Evolutionary conservation across 92 coral and sea anemone species (phyloP), one percentile per base, ranked within the genome.

Genomic region (Bergia puertoricense): DNA sequence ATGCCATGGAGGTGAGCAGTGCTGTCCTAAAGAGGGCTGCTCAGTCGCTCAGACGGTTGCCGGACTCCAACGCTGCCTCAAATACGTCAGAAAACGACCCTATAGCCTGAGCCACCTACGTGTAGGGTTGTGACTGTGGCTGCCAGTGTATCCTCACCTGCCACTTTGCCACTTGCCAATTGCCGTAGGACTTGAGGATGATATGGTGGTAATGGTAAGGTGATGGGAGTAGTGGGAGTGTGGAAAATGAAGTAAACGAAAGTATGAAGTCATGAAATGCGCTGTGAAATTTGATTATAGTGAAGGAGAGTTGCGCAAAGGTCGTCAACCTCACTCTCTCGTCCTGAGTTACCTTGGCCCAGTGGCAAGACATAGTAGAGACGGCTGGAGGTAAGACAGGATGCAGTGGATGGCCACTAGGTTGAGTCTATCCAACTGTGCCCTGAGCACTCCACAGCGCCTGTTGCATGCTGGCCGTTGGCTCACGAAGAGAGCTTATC

Each of bases 121-220:
- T n/a, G n/a, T n/a, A 74, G 86, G 88, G 56, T 51, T 57, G 90
- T 62, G 78, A 15, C 93, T 86, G 62, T 77, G 45, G 88, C 93
- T 86, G 0, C 93, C 90, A 87, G 90, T 86, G 90, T 87, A 73
- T 81, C 90, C 90, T n/a, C 92, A 90, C 92, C 92, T 86, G 92
- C 78, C 48, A 43, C 76, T 57, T 91, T 79, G 46, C 44, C 88
- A 76, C 80, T 57, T 78, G 80, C 79, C 88, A 37, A 66, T 84
- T 86, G 91, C 91, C 93, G 54, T 89, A 81, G 76, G 54, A 30
- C 68, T 38, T 66, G 30, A 13, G 23, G 41, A 73, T n/a, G 38
- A 40, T 8, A 36, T 72, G 6, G 39, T 83, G 57, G 86, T 57
- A 73, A 83, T 76, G 72, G 45, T 54, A 62, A 73, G 5, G 67